Percentiles rank a stretch among this genome's conserved stretches.
Conservation (phyloP, 2,888 invertebrate species). For the Eurois occulta region DNA sequence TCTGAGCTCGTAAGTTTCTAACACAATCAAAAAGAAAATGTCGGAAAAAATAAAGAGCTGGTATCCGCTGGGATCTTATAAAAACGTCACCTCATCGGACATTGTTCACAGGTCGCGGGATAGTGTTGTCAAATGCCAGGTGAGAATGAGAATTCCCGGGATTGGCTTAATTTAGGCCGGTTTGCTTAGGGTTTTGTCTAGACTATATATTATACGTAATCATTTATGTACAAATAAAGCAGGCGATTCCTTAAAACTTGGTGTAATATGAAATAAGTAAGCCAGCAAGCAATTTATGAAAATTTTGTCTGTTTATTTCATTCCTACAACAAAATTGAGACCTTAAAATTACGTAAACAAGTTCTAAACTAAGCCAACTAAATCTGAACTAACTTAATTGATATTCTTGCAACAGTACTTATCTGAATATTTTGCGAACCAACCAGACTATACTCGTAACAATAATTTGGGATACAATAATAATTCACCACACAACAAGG, state of each 20-base stretch:
- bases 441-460: too few relatives aligned
- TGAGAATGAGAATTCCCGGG: slow-evolving; percentile 22
- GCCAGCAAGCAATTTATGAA: neutral
- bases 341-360: neutral
- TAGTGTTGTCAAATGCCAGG: slow-evolving; percentile 56
- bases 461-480: neutral
- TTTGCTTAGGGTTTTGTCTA: neutral
- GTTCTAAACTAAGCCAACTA: too few relatives aligned
- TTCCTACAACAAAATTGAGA: neutral
- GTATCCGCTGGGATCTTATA: slow-evolving; percentile 68
- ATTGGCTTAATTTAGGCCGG: neutral
- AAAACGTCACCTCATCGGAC: slow-evolving; percentile 75
- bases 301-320: neutral
- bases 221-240: neutral
- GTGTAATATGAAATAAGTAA: neutral
- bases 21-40: slow-evolving; percentile 66
- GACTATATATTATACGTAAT: neutral
- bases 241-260: neutral
- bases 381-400: too few relatives aligned
- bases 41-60: slow-evolving; percentile 70
- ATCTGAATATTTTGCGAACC: neutral
- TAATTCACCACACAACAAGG: slow-evolving; percentile 20
- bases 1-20: slow-evolving; percentile 53
- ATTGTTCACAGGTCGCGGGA: slow-evolving; percentile 72
- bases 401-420: neutral